phyloP scores from a whole-genome alignment of 2,888 invertebrate species.

The Mantis religiosa region DNA sequence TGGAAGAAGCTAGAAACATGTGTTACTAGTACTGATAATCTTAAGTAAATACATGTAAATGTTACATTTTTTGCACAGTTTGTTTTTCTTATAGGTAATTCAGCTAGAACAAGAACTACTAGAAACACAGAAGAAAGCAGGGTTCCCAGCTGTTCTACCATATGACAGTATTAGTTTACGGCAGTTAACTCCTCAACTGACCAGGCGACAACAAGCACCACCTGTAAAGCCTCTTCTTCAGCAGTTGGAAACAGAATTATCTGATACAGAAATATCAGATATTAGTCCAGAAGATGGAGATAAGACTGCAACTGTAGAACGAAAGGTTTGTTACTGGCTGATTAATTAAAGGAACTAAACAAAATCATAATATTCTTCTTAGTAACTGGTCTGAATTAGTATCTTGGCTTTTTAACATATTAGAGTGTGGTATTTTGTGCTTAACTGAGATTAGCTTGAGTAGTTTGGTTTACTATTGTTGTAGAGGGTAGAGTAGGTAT shows the following conservation, averaged over 20 bases:
- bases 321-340: constrained; percentile 46
- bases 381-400: not conserved
- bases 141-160: constrained; percentile 75
- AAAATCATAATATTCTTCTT: not conserved
- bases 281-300: constrained; percentile 75
- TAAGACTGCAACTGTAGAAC: constrained; percentile 69
- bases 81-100: constrained; percentile 49
- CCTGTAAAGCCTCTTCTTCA: constrained; percentile 62
- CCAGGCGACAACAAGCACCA: constrained; percentile 56
- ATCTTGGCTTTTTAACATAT: not conserved
- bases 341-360: not conserved
- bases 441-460: not conserved
- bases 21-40: too few relatives aligned
- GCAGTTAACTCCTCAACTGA: constrained; percentile 71
- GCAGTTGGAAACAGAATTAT: constrained; percentile 71
- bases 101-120: constrained; percentile 76
- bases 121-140: constrained; percentile 85
- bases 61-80: too few relatives aligned
- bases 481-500: not conserved
- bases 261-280: constrained; percentile 83
- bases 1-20: too few relatives aligned
- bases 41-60: too few relatives aligned
- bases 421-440: not conserved
- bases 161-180: constrained; percentile 72
- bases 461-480: not conserved